Base-by-base conservation (phyloP, 1,140 invertebrate species). In the Tribolium castaneum region DNA sequence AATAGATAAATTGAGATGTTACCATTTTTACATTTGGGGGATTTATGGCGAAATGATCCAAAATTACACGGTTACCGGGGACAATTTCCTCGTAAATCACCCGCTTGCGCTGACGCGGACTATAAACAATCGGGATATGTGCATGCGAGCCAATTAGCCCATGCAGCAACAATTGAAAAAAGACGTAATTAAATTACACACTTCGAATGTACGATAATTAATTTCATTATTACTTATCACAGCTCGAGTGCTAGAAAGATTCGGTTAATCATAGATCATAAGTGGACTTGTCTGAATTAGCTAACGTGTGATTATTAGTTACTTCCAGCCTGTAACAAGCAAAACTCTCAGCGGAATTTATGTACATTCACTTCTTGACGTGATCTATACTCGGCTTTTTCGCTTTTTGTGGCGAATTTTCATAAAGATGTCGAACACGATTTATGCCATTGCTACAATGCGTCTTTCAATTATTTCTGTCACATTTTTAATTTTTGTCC, bases 1-100 rank as follows among this genome's bases (percentile, higher is more conserved):
- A 70, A 79, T 80, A 78, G 76, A 81, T 81, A 80, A 81, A 82
- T 82, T 82, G 79, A 82, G 80, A 82, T 70, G 80, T 82, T 80
- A 78, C 56, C 72, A 39, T 77, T 77, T 81, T 78, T 79, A 71
- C 19, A 30, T 66, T 66, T 66, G 25, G 25, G 59, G 59, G 59
- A 66, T 66, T 66, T 66, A 66, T 66, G 59, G n/a, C 25, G 13
- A 66, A 66, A 66, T 35, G 59, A 66, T 35, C 25, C 30, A n/a
- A 66, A 66, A 66, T 66, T 66, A 35, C 30, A 34, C 10, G 56
- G 56, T 62, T 12, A 22, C 19, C 16, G 13, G 10, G 19, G 59
- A 66, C 59, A 14, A 14, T 52, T 14, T 14, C 1, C 6, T 13
- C 51, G 51, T 52, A 52, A 52, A 52, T 52, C 51, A 52, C 45